Evolutionary conservation across 2,888 invertebrate species (phyloP), one percentile per base, ranked within the genome.

Genomic region (Luperina nickerlii): DNA sequence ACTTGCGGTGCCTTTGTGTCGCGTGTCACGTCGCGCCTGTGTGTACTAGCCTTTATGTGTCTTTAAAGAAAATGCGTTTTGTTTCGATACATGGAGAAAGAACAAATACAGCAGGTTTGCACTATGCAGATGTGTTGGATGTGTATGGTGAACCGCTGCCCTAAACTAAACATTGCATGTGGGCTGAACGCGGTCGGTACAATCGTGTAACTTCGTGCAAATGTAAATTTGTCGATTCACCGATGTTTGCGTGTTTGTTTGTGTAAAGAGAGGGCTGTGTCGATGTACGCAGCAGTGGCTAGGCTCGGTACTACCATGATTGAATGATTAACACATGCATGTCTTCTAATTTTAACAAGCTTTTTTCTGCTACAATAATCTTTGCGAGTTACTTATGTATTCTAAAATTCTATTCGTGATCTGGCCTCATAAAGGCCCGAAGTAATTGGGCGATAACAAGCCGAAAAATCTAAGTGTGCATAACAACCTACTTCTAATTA

Each of bases 171-270:
- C 80, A 78, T 79, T 69, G 74, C 78, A 76, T 82, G 81, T 76
- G 51, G 71, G 67, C 60, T 63, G 74, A 78, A 73, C 68, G 83
- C 74, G 80, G 84, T 74, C 32, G 48, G 74, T 38, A 57, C 84
- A 62, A 86, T 76, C 78, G 48, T 83, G 80, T 83, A 76, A 80
- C 75, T 78, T 73, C 68, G 71, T 73, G 73, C 70, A 66, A 80
- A 82, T 74, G 68, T 70, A 85, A 83, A 82, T 82, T 80, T 81
- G 79, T 74, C 75, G 67, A 85, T 71, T 72, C 42, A 69, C 76
- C 63, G 38, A 74, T 75, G 83, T 79, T 79, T 79, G 83, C 83
- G n/a, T 76, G 79, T 86, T 86, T 71, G 73, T 66, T 65, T 74
- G 60, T 60, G 82, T 76, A 67, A 67, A 74, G 73, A 62, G 71